Evolutionary conservation across 2,888 invertebrate genomes (phyloP), one percentile per base, ranked within the genome.

Genomic region (Stenodera caucasica): DNA sequence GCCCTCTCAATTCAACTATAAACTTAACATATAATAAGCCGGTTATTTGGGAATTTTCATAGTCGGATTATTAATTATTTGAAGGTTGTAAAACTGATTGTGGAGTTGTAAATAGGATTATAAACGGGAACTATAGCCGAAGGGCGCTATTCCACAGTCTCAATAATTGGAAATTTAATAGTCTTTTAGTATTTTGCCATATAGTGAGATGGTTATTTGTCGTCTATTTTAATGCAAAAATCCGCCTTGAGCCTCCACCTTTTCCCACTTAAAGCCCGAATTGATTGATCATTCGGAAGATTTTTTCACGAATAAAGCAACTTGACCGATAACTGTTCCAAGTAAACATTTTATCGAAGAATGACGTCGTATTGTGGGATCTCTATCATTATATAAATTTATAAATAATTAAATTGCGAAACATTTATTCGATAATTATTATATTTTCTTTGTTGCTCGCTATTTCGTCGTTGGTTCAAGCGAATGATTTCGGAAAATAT

Each of bases 291-390:
- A n/a, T n/a, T n/a, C n/a, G n/a, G n/a, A n/a, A n/a, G n/a, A n/a
- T n/a, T n/a, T n/a, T n/a, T n/a, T n/a, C n/a, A n/a, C n/a, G n/a
- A n/a, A n/a, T n/a, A n/a, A n/a, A n/a, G 26, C 26, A 57, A 33
- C 53, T 45, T 33, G 50, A 57, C 53, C 50, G 49, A 60, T 60
- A 60, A 60, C 53, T 53, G 33, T 53, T 45, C 12, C 1, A 3
- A 23, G 23, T 45, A 45, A 45, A 45, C 21, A 45, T 45, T 45
- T 45, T 45, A 45, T 45, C 45, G 18, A 45, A 45, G 23, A 23
- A 45, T 45, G 45, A 45, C 45, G 45, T 40, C 8, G 40, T 45
- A 23, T 23, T 45, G 45, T 45, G 45, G 1, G 23, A 45, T 45
- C 23, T 45, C 23, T 23, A 45, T 45, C 21, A 2, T 26, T 23